Percentiles rank a stretch among this genome's conserved stretches.
These are phyloP conservation scores for Selene dorsalis DNA, from an alignment of 2,797 vertebrate species.

Conservation along the genomic window DNA sequence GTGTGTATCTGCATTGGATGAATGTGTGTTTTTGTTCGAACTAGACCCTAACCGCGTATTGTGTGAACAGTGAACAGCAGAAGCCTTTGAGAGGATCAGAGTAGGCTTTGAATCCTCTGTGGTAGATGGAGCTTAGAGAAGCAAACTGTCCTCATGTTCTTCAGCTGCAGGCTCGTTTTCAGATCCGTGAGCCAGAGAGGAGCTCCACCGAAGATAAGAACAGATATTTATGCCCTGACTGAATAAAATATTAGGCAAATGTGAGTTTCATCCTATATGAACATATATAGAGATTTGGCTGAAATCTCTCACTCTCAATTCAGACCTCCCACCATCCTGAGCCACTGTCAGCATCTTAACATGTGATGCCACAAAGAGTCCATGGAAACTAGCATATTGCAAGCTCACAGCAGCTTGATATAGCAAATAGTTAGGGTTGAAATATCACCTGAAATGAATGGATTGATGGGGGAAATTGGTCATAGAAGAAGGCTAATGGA, in stretches of 20 bases:
- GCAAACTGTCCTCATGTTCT: slow-evolving; percentile 43
- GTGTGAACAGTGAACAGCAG: slow-evolving; percentile 50
- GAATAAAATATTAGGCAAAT: slow-evolving; percentile 25
- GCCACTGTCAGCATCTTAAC: slow-evolving; percentile 23
- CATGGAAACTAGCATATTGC: neutral
- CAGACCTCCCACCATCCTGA: slow-evolving; percentile 47
- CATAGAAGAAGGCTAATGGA: neutral
- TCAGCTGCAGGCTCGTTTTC: slow-evolving; percentile 43
- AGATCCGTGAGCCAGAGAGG: slow-evolving; percentile 34
- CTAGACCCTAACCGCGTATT: slow-evolving; percentile 33
- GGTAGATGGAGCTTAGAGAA: slow-evolving; percentile 57
- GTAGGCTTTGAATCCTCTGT: slow-evolving; percentile 54
- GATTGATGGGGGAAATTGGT: neutral
- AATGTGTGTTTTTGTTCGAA: slow-evolving; percentile 24
- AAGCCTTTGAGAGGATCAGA: slow-evolving; percentile 66
- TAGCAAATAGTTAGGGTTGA: neutral
- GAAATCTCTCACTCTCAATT: slow-evolving; percentile 33
- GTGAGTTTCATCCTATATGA: slow-evolving; percentile 10
- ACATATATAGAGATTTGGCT: slow-evolving; percentile 27
- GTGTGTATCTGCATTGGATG: slow-evolving; percentile 17
- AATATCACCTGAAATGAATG: neutral
- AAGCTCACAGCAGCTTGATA: neutral
- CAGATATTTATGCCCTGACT: slow-evolving; percentile 18
- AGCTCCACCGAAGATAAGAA: slow-evolving; percentile 26
- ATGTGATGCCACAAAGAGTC: neutral